These are phyloP conservation scores for Orthosia incerta DNA, from an alignment of 2,888 invertebrate genomes.

Conservation along the genomic window DNA sequence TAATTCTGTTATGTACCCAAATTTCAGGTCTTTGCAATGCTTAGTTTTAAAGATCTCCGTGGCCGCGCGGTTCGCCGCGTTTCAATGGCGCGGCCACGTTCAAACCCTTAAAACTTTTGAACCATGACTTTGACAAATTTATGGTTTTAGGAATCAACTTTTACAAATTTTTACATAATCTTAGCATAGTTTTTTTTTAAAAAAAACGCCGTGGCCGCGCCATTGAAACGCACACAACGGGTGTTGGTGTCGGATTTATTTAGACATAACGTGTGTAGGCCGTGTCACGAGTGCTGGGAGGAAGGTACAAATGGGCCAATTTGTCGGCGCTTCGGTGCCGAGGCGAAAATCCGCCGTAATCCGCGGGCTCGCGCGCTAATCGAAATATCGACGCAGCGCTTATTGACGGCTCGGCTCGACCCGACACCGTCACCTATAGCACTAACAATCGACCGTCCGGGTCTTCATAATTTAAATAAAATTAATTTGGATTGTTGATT, in stretches of 20 bases:
- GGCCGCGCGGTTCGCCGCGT: no score
- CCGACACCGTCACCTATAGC: constrained; percentile 38
- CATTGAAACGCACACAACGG: no score
- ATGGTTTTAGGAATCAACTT: no score
- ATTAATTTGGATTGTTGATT: constrained; percentile 33
- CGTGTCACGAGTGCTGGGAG: constrained; percentile 65
- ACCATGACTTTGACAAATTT: no score
- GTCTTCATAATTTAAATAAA: constrained; percentile 30
- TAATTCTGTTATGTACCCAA: no score
- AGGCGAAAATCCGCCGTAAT: constrained; percentile 90
- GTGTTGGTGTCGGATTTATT: constrained; percentile 57
- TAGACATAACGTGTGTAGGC: constrained; percentile 53
- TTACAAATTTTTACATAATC: no score
- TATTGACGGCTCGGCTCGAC: constrained; percentile 77
- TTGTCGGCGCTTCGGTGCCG: constrained; percentile 82
- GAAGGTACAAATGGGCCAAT: constrained; percentile 87
- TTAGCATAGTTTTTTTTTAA: no score
- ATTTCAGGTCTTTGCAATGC: no score
- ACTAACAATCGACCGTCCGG: constrained; percentile 44
- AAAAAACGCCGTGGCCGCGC: no score
- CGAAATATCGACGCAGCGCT: constrained; percentile 88
- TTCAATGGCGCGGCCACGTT: no score
- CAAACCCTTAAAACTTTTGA: no score
- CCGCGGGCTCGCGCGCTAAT: constrained; percentile 87
- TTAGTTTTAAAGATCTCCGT: no score